Evolutionary conservation across 2,888 invertebrate species (phyloP), one percentile per base, ranked within the genome.

Genomic region (Strigamia crassipes): DNA sequence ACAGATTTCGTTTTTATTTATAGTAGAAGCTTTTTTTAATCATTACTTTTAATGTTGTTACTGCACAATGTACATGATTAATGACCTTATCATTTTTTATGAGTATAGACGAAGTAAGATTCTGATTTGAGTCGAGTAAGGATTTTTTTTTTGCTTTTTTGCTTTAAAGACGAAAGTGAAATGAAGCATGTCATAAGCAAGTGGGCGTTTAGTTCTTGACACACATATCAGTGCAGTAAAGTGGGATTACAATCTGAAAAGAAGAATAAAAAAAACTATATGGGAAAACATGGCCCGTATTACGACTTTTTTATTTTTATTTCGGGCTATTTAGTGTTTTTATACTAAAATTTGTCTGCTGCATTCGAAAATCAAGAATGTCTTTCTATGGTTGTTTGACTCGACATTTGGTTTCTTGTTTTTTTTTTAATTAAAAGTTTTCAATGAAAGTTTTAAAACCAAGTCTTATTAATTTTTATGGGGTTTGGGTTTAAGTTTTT

Each of bases 21-120:
- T 8, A n/a, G n/a, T 27, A 31, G 12, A 15, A 10, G 23, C 12
- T 8, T 73, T 73, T n/a, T n/a, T 27, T 73, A 27, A 73, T 73
- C 73, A 27, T 31, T 73, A n/a, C 73, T 73, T 73, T 66, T 73
- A 73, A 27, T 73, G 73, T 73, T 73, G 73, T 31, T 73, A 73
- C 23, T 73, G n/a, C 31, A n/a, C 27, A 73, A 8, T 73, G n/a
- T 73, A 73, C 73, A n/a, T 73, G 73, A 73, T 73, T 73, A 73
- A 73, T 73, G 73, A 73, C 73, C 73, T 73, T 73, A 73, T 73
- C 27, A 73, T 31, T 73, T 18, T 73, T 73, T 73, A 73, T 73
- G 73, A 27, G 13, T 21, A 5, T 23, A 23, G 61, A 66, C 6
- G 23, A 9, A 18, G 61, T 18, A 31, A 73, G 31, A 56, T 56